Evolutionary conservation across 92 coral and sea anemone genomes (phyloP).

Genomic region (Diadumene lineata): DNA sequence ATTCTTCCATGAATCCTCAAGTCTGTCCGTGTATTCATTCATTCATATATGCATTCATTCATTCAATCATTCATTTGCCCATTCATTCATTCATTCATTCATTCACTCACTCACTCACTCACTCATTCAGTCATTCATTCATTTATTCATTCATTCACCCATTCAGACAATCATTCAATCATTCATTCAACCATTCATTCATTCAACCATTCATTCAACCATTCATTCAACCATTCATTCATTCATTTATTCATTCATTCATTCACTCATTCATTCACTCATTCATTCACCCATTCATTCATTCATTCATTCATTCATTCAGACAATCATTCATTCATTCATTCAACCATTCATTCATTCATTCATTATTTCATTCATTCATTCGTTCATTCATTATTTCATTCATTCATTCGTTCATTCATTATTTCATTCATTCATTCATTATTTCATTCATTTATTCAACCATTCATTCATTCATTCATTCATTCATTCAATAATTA

Average conservation of each 20-base stretch:
- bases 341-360: neutral
- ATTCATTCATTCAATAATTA: neutral
- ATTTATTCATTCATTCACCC: neutral
- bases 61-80: neutral
- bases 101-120: neutral
- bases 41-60: neutral
- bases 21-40: too few species aligned
- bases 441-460: neutral
- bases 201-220: neutral
- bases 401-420: slow-evolving; percentile 1
- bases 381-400: neutral
- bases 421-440: neutral
- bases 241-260: neutral
- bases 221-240: neutral
- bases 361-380: neutral
- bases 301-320: neutral
- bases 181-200: neutral
- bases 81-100: neutral
- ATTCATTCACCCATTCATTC: neutral
- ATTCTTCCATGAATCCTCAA: too few species aligned
- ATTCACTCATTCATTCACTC: neutral
- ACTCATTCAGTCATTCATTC: neutral
- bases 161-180: neutral
- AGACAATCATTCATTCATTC: neutral
- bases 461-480: neutral